Percentiles rank a stretch among this genome's conserved stretches.
These are phyloP conservation scores for Balearica regulorum DNA, from an alignment of 2,797 vertebrate species.

Conservation along the genomic window DNA sequence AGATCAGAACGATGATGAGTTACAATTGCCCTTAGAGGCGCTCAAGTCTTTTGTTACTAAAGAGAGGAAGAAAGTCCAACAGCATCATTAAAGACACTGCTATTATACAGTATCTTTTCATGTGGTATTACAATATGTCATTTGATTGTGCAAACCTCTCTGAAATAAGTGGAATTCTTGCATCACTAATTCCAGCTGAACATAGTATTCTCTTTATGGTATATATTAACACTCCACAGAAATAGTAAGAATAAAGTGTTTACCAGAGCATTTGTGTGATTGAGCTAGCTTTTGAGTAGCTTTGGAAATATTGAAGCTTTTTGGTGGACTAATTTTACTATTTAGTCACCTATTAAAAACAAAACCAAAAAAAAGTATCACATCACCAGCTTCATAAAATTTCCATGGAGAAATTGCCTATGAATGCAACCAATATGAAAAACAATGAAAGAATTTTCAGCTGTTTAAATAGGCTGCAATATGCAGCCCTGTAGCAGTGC, in stretches of 20 bases:
- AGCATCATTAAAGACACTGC: neutral
- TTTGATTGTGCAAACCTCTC: constrained; percentile 11
- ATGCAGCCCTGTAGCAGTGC: neutral
- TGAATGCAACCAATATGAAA: neutral
- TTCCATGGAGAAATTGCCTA: neutral
- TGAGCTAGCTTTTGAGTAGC: neutral
- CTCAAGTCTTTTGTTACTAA: neutral
- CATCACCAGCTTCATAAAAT: neutral
- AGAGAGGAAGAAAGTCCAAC: neutral
- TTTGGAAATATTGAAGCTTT: neutral
- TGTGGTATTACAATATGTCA: neutral
- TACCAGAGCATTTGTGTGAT: neutral
- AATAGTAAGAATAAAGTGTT: neutral
- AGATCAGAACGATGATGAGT: constrained; percentile 9
- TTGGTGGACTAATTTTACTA: neutral
- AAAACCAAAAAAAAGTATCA: neutral
- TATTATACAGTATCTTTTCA: neutral
- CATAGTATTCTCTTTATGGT: neutral
- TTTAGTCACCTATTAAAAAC: neutral
- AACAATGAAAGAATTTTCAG: neutral
- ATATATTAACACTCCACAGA: neutral
- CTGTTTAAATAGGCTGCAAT: neutral
- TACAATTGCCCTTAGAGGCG: neutral
- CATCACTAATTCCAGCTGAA: constrained; percentile 6
- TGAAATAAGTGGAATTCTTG: constrained; percentile 23